Base-by-base conservation (phyloP, 1,140 invertebrate species). In the Lutraria rhynchaena region DNA sequence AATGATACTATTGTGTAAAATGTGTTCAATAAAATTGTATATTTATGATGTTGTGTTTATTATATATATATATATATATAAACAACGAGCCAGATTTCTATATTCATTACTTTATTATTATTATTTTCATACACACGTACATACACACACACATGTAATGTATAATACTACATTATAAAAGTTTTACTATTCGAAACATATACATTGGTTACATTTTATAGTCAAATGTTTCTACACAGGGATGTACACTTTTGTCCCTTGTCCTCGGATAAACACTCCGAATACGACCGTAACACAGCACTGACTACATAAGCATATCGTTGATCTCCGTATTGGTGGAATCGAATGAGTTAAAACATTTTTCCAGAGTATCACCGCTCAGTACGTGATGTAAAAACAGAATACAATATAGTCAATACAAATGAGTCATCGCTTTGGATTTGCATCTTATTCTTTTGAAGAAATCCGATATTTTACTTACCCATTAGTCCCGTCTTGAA, bases 401-500 rank as follows among this genome's bases (percentile, higher is more conserved):
- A 70, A 70, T 51, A 24, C 65, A 70, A 49, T 70, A 51, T 24
- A 49, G 65, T 70, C 46, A 24, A 46, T 13, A 70, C 65, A 5
- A 1, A 51, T 13, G 65, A 70, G 46, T 70, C 46, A 31, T 70
- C 65, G n/a, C 46, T 70, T 51, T 70, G 65, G 33, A 70, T 49
- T 29, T 70, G 41, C 33, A 46, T 49, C 13, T 24, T 3, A 51
- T 51, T 70, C 46, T 51, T 27, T 46, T 4, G 24, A 27, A 70
- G 19, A 31, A 4, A n/a, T n/a, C n/a, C n/a, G n/a, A n/a, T n/a
- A n/a, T n/a, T n/a, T n/a, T n/a, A 13, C 9, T 27, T 58, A 58
- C 55, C 55, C 24, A 27, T 17, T 33, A 83, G 35, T 9, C 69
- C 49, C 22, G 24, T 63, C 19, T 58, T 71, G 49, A 83, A 83